phyloP scores from a whole-genome alignment of 2,797 vertebrate genomes.

The Pagetopsis macropterus region DNA sequence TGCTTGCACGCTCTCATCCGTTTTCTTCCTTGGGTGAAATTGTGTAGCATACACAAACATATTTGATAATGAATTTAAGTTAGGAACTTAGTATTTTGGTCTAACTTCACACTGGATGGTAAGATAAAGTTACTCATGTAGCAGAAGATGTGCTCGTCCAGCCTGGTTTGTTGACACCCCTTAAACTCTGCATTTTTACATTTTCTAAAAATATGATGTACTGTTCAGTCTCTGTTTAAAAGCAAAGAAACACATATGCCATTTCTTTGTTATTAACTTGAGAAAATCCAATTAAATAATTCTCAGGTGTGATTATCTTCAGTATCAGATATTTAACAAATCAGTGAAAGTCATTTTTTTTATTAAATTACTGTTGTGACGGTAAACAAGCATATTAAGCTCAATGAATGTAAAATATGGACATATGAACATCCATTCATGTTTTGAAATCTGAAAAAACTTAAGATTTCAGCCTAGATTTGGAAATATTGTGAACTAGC shows the following conservation, averaged over 20 bases:
- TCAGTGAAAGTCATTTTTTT: conserved; percentile 1
- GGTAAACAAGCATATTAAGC: not conserved
- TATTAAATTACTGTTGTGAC: not conserved
- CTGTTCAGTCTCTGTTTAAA: not conserved
- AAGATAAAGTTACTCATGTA: conserved; percentile 47
- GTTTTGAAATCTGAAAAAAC: not conserved
- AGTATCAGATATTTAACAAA: conserved; percentile 33
- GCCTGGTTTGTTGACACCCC: conserved; percentile 39
- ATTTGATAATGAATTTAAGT: conserved; percentile 32
- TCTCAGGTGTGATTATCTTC: conserved; percentile 1
- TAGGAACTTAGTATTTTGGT: conserved; percentile 47
- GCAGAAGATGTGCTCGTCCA: conserved; percentile 44
- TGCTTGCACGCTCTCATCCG: conserved; percentile 19
- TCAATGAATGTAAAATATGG: not conserved
- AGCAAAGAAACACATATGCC: not conserved
- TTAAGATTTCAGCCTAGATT: not conserved
- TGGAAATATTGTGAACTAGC: conserved; percentile 12
- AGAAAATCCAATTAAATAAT: conserved; percentile 17
- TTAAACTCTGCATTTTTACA: conserved; percentile 15
- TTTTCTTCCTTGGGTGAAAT: conserved; percentile 39
- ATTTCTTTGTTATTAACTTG: not conserved
- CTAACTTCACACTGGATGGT: conserved; percentile 72
- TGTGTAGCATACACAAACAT: conserved; percentile 29
- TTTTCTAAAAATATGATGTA: not conserved
- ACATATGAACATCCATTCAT: not conserved